Evolutionary conservation across 2,797 vertebrate species (phyloP), one percentile per base, ranked within the genome.

Genomic region (Discoglossus pictus): DNA sequence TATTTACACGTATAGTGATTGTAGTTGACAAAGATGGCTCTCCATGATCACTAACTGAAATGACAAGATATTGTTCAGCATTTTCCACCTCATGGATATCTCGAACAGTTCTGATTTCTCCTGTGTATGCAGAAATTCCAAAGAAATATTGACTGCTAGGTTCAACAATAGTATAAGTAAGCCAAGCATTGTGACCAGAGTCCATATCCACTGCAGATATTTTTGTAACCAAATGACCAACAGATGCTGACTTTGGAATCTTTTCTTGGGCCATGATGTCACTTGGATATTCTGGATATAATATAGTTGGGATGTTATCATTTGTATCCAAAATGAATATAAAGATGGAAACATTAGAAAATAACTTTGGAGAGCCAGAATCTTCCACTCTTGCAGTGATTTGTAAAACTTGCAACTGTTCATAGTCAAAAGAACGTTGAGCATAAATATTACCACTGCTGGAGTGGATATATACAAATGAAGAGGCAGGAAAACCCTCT

Each of bases 311-410:
- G 1, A 86, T 36, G 16, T 99, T 97, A 80, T 99, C 97, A 39
- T 99, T 99, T 73, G 91, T 84, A 80, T 99, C 97, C 61, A 92
- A 81, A 58, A 99, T 87, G 46, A 98, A 97, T 59, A 99, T 87
- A 9, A 96, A 94, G 62, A 99, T 91, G 0, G 93, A 94, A 39
- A 93, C 80, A 0, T 94, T 97, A 40, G 93, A 78, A 1, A 80
- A 82, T 72, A 86, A 80, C 0, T 84, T 77, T 2, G 94, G 95
- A 1, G 80, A 83, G 16, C 96, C 97, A 0, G 87, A 86, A 65
- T 99, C 97, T 55, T 83, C 79, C 51, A 94, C 96, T 0, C 91
- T 89, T 58, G 98, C 93, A 51, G 90, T 82, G 11, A 99, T 84
- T 0, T 88, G 88, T 73, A 98, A 91, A 59, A 92, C 91, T 39